Evolutionary conservation across 2,113 vertebrate species (phyloP).

Genomic region (Numenius arquata): DNA sequence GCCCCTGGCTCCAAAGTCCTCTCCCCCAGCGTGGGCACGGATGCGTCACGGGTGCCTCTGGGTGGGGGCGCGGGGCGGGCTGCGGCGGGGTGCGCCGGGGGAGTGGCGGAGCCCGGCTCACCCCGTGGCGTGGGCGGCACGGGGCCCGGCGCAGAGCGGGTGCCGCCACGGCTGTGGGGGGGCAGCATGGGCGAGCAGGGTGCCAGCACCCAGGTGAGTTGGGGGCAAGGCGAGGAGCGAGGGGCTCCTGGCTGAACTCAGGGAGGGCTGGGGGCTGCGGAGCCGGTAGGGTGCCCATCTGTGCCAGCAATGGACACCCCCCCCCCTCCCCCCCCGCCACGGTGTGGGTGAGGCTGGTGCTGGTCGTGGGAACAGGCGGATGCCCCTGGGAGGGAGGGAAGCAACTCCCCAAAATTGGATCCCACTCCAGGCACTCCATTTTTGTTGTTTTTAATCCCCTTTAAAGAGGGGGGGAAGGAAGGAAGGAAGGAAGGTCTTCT

Average conservation of each 20-base stretch:
- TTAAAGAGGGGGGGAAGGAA: not conserved
- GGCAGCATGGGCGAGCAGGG: not conserved
- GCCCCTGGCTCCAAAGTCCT: not conserved
- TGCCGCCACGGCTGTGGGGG: not conserved
- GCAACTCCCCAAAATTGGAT: not conserved
- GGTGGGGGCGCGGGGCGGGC: slow-evolving; percentile 1
- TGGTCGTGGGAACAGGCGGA: not conserved
- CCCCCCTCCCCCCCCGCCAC: too few relatives aligned
- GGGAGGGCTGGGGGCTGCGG: not conserved
- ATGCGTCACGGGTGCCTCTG: not conserved
- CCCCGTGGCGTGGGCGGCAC: not conserved
- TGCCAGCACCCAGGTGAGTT: slow-evolving; percentile 13
- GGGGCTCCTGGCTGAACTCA: accelerated
- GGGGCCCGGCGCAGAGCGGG: not conserved
- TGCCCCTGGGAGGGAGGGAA: not conserved
- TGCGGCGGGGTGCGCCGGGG: not conserved
- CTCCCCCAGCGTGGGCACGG: not conserved
- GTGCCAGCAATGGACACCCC: not conserved
- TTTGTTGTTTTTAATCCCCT: not conserved
- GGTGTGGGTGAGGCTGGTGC: not conserved
- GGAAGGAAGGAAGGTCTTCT: slow-evolving; percentile 7
- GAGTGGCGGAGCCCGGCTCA: not conserved
- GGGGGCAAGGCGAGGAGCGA: accelerated
- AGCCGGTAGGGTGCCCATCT: not conserved
- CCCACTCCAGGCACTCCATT: accelerated